Base-by-base conservation (phyloP, 1,140 invertebrate genomes). In the Mamestra configurata region DNA sequence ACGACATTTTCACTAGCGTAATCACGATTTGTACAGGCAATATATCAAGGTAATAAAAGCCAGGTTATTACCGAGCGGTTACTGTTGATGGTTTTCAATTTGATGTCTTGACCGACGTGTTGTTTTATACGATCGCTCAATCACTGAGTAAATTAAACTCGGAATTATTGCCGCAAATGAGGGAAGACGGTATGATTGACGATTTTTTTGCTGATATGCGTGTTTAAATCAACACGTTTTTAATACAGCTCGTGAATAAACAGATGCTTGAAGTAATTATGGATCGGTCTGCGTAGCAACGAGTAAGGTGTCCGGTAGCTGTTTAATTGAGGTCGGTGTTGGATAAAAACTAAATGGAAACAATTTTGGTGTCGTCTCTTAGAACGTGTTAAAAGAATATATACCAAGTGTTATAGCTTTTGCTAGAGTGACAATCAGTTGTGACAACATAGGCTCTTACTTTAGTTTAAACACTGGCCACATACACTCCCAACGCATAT, bases 1-100 rank as follows among this genome's bases (percentile, higher is more conserved):
- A 92, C 88, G 93, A 93, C 93, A 93, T 93, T 92, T 93, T 92
- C 92, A 93, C 92, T 94, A 92, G 90, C 85, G 90, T 91, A 93
- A 94, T 93, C 90, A 93, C 87, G 89, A 92, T 89, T 89, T 89
- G 93, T 89, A 88, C 88, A 88, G 87, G 92, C 87, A 91, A 94
- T 93, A 92, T 91, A 93, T 94, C 93, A 93, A 90, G 84, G 88
- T 87, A 90, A 92, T 93, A 92, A 91, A 93, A 89, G 88, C 85
- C 80, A 88, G 72, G 84, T 92, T 93, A 92, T 92, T 90, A 89
- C 82, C 37, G 82, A 80, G 85, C 84, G 82, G 84, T 86, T 83
- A 89, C 85, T 82, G 86, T 79, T 88, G 92, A 89, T 92, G 90
- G 88, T 93, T 93, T 93, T 93, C 93, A 94, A 93, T 94, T 94